A percentile compares a stretch with the other conserved stretches of the same genome.
Conservation (phyloP, 2,888 invertebrate genomes). For the Plebejus argus region DNA sequence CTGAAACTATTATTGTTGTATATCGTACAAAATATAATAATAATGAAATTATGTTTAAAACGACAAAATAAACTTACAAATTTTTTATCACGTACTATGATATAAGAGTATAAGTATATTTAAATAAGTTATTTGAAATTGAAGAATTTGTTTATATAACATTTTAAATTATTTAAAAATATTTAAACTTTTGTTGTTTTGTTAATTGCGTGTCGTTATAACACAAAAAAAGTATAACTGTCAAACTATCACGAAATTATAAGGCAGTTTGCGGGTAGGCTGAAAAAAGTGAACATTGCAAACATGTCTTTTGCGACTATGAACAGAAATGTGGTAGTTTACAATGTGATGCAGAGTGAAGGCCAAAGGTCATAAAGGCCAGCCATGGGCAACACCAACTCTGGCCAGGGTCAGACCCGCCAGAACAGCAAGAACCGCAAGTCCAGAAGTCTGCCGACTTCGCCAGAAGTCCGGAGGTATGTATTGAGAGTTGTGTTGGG, state of each 20-base stretch:
- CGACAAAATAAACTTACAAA: too few relatives aligned
- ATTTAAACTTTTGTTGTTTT: too few relatives aligned
- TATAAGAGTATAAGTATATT: too few relatives aligned
- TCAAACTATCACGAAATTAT: not conserved
- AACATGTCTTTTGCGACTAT: not conserved
- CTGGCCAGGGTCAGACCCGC: constrained; percentile 64
- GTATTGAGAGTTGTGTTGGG: not conserved
- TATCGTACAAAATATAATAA: too few relatives aligned
- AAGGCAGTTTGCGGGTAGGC: constrained; percentile 14
- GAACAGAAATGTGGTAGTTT: not conserved
- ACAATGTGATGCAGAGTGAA: constrained; percentile 29
- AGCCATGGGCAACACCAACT: constrained; percentile 73
- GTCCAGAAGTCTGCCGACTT: constrained; percentile 88
- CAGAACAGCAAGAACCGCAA: constrained; percentile 78
- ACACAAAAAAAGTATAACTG: not conserved
- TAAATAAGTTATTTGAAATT: too few relatives aligned
- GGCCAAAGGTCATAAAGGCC: constrained; percentile 21
- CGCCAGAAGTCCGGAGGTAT: constrained; percentile 88
- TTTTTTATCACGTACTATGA: too few relatives aligned
- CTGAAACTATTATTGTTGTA: not conserved
- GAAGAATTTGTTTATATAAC: too few relatives aligned
- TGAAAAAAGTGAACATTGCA: not conserved
- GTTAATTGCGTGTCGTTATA: too few relatives aligned
- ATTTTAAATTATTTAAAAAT: too few relatives aligned
- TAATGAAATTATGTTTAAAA: too few relatives aligned